phyloP scores from a whole-genome alignment of 2,113 vertebrate genomes.

The Albula glossodonta region DNA sequence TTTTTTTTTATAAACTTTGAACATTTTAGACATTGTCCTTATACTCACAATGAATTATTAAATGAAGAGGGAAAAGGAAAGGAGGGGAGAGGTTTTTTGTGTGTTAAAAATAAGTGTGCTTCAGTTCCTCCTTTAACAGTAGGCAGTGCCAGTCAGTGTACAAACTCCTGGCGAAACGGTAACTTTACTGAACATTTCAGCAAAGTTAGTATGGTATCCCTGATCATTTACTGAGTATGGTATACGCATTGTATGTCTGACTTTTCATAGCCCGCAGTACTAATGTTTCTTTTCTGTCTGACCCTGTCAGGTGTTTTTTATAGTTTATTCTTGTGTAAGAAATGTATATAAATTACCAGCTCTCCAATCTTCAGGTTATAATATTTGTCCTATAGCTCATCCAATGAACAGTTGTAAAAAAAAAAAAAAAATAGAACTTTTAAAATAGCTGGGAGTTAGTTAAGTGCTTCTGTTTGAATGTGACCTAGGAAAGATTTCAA shows the following conservation, averaged over 20 bases:
- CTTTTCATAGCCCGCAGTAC: slow-evolving; percentile 29
- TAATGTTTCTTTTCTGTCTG: not conserved
- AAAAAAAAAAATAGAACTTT: not conserved
- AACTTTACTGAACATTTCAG: not conserved
- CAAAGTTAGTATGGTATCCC: not conserved
- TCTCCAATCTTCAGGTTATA: not conserved
- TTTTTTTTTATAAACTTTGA: not conserved
- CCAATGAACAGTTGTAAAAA: not conserved
- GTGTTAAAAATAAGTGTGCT: not conserved
- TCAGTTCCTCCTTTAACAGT: not conserved
- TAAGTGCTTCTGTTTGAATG: not conserved
- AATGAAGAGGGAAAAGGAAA: not conserved
- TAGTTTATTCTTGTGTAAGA: not conserved
- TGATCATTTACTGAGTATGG: not conserved
- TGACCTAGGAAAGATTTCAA: not conserved
- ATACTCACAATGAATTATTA: not conserved
- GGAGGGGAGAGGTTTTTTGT: not conserved
- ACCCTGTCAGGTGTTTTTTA: not conserved
- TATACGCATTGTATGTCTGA: not conserved
- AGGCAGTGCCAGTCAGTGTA: not conserved
- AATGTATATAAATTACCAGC: not conserved
- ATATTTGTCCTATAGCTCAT: not conserved
- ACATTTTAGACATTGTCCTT: not conserved
- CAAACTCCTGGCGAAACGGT: not conserved
- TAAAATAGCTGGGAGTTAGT: not conserved